Conservation (phyloP, 2,113 vertebrate genomes). For the Pelobates fuscus region DNA sequence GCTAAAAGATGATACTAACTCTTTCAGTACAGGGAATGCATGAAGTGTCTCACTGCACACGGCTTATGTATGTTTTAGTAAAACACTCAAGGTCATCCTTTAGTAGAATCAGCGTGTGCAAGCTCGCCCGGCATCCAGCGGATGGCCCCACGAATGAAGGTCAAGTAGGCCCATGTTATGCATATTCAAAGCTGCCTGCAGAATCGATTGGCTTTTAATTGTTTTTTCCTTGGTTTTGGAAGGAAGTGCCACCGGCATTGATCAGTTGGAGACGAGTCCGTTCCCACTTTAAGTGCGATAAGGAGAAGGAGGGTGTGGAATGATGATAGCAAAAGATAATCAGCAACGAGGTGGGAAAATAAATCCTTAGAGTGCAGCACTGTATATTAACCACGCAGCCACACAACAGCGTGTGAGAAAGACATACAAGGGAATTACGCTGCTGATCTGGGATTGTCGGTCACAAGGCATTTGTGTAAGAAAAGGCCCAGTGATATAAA, state of each 20-base stretch:
- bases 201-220: slow-evolving; percentile 99
- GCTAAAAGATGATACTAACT: background rate
- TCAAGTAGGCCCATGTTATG: slow-evolving; percentile 96
- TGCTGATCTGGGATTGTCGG: background rate
- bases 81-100: slow-evolving; percentile 61
- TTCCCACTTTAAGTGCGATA: slow-evolving; percentile 65
- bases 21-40: background rate
- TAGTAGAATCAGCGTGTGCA: slow-evolving; percentile 62
- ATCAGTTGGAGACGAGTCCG: slow-evolving; percentile 83
- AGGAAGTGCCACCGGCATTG: slow-evolving; percentile 97
- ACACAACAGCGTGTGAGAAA: background rate
- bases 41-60: background rate
- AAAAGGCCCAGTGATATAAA: slow-evolving; percentile 4
- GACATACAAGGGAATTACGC: slow-evolving; percentile 8
- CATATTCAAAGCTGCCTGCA: slow-evolving; percentile 92
- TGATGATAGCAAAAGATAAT: slow-evolving; percentile 40
- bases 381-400: background rate
- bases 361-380: background rate
- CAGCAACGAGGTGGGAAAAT: background rate
- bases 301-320: slow-evolving; percentile 4
- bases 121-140: slow-evolving; percentile 59
- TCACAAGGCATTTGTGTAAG: background rate
- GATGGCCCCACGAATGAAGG: slow-evolving; percentile 85
- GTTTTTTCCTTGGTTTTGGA: slow-evolving; percentile 96
- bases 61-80: background rate